These are phyloP conservation scores for Callithrix jacchus DNA, from an alignment of 2,113 vertebrate species.

Conservation along the genomic window DNA sequence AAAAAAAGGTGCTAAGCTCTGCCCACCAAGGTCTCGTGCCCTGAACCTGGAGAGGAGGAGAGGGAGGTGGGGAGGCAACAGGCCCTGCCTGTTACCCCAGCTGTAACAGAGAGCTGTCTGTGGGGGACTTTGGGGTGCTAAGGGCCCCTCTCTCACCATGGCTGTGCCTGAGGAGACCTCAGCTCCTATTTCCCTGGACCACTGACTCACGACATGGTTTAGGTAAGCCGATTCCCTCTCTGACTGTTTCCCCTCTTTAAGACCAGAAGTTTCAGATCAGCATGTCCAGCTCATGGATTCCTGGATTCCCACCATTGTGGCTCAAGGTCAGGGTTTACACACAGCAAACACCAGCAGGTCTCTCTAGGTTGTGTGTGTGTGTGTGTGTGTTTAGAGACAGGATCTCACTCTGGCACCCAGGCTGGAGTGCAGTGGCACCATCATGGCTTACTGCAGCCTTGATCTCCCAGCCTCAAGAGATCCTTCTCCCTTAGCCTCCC, in stretches of 20 bases:
- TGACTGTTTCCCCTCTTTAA: not conserved
- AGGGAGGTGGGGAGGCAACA: too few relatives aligned
- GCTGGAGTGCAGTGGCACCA: too few relatives aligned
- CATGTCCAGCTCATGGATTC: not conserved
- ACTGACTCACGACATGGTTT: rapidly evolving
- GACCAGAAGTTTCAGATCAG: not conserved
- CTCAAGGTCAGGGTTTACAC: not conserved
- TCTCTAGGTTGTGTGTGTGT: not conserved
- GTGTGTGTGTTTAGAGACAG: too few relatives aligned
- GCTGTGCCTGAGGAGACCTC: not conserved
- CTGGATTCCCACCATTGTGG: not conserved
- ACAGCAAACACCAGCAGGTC: not conserved
- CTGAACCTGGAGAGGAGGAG: not conserved
- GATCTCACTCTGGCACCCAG: too few relatives aligned
- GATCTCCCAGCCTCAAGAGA: too few relatives aligned
- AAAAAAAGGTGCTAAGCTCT: not conserved
- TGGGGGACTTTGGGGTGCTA: not conserved
- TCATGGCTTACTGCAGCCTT: too few relatives aligned
- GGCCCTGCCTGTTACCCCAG: too few relatives aligned
- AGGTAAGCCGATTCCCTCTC: not conserved
- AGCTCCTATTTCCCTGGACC: not conserved
- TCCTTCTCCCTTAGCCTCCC: too few relatives aligned
- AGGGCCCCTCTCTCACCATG: rapidly evolving
- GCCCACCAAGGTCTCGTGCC: rapidly evolving
- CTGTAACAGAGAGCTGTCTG: not conserved